A percentile compares a stretch with the other conserved stretches of the same genome.
Conservation (phyloP, 2,888 invertebrate species). For the Augiades crinisus region DNA sequence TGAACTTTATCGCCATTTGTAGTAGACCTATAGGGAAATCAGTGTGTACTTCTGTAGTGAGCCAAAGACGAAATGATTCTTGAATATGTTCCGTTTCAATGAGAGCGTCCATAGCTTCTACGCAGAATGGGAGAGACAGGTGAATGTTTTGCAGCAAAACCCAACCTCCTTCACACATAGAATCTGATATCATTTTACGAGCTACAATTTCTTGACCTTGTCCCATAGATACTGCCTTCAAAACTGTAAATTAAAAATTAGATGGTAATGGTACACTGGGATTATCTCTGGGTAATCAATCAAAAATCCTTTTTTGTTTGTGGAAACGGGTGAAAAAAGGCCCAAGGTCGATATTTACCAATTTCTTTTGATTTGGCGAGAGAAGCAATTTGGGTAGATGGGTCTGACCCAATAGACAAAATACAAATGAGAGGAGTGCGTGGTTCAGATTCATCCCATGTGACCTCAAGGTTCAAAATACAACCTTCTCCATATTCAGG, state of each 20-base stretch:
- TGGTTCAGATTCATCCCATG: slow-evolving; percentile 94
- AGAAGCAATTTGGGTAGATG: slow-evolving; percentile 94
- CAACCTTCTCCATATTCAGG: slow-evolving; percentile 94
- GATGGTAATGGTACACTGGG: too few relatives aligned
- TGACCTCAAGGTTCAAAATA: slow-evolving; percentile 94
- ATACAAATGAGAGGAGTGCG: slow-evolving; percentile 95
- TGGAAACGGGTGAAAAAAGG: too few relatives aligned
- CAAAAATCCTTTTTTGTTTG: too few relatives aligned
- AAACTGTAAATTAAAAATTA: slow-evolving; percentile 73
- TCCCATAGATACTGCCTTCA: slow-evolving; percentile 97
- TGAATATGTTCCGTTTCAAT: slow-evolving; percentile 92
- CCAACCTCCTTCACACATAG: slow-evolving; percentile 93
- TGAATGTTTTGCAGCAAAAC: slow-evolving; percentile 97
- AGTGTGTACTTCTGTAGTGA: slow-evolving; percentile 96
- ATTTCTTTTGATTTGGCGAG: slow-evolving; percentile 93
- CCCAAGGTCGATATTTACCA: slow-evolving; percentile 85
- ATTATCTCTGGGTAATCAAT: too few relatives aligned
- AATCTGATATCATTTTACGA: slow-evolving; percentile 89
- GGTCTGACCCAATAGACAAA: slow-evolving; percentile 97
- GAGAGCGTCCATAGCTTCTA: slow-evolving; percentile 94
- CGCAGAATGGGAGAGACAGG: slow-evolving; percentile 95
- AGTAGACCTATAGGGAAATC: slow-evolving; percentile 94
- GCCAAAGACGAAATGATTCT: slow-evolving; percentile 93
- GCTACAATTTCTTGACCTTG: slow-evolving; percentile 97
- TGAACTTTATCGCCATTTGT: slow-evolving; percentile 98